Evolutionary conservation across 1,140 invertebrate species (phyloP).

Genomic region (Drosophila miranda): DNA sequence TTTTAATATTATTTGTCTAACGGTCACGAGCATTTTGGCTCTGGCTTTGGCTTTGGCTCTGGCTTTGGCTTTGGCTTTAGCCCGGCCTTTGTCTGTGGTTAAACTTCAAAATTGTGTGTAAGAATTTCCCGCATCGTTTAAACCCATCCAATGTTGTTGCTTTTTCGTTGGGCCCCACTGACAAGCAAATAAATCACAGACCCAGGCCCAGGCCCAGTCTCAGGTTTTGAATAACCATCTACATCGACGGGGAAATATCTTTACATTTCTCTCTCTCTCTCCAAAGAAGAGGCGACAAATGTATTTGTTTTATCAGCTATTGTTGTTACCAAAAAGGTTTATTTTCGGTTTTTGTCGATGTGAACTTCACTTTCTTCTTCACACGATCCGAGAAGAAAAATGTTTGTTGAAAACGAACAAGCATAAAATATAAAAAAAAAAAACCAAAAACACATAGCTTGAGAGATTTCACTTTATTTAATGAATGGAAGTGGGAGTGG

Average conservation of each 20-base stretch:
- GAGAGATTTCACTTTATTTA: constrained; percentile 66
- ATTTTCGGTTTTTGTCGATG: constrained; percentile 51
- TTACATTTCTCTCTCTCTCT: constrained; percentile 51
- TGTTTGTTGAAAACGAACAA: constrained; percentile 76
- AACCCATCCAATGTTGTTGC: constrained; percentile 71
- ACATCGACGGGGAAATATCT: constrained; percentile 52
- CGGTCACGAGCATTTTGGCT: constrained; percentile 71
- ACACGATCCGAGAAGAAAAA: constrained; percentile 65
- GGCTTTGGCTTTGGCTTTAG: constrained; percentile 7
- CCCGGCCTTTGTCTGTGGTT: constrained; percentile 47
- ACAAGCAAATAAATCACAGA: constrained; percentile 77
- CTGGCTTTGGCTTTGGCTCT: constrained; percentile 48
- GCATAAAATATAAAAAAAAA: constrained; percentile 59
- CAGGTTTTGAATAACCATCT: constrained; percentile 65
- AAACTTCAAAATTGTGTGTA: constrained; percentile 53
- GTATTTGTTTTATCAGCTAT: constrained; percentile 80
- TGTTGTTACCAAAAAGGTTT: constrained; percentile 68
- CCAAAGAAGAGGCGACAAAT: constrained; percentile 70
- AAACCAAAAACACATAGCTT: too few relatives aligned
- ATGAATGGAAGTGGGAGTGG: constrained; percentile 3
- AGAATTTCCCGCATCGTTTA: constrained; percentile 79
- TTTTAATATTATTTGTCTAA: constrained; percentile 80
- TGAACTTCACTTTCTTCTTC: constrained; percentile 69
- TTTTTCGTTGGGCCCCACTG: constrained; percentile 50
- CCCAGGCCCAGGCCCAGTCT: constrained; percentile 4